Percentiles rank a stretch among this genome's conserved stretches.
Evolutionary conservation across 1,140 invertebrate genomes (phyloP).

Genomic region (Euschistus heros): DNA sequence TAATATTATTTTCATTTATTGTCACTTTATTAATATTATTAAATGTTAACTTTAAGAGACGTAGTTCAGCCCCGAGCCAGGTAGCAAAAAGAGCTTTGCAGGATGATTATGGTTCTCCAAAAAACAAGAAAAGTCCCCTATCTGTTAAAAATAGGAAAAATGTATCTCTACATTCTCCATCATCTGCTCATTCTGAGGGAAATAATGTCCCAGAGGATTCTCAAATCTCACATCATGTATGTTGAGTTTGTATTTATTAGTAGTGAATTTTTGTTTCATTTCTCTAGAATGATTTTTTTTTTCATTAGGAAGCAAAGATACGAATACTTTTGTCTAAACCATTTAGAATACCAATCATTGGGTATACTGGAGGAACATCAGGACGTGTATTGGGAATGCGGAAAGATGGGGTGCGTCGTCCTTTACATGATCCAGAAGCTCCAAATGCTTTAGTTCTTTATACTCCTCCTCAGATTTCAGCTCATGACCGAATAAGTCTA

Average conservation of each 20-base stretch:
- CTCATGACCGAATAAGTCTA: conserved; percentile 73
- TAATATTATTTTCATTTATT: too few species aligned
- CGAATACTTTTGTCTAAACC: conserved; percentile 73
- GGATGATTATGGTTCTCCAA: conserved; percentile 30
- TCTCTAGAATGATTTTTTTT: conserved; percentile 13
- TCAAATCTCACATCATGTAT: too few species aligned
- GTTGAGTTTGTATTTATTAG: too few species aligned
- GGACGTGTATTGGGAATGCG: conserved; percentile 64
- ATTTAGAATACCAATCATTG: conserved; percentile 89
- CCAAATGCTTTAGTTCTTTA: conserved; percentile 89
- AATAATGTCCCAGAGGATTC: too few species aligned
- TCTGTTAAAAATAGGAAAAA: conserved; percentile 14
- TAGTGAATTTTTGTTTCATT: too few species aligned
- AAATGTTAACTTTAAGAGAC: conserved; percentile 32
- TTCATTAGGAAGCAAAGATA: conserved; percentile 62
- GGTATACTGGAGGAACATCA: conserved; percentile 59
- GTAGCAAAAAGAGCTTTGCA: conserved; percentile 38
- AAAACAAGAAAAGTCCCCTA: conserved; percentile 28
- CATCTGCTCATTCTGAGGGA: too few species aligned
- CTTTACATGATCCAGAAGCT: conserved; percentile 88
- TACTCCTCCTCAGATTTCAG: conserved; percentile 65
- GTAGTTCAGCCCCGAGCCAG: conserved; percentile 47
- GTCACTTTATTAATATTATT: neutral
- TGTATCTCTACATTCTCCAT: neutral
- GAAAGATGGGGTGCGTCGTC: conserved; percentile 51